These are phyloP conservation scores for Caenorhabditis sp. DNA, from an alignment of 2,888 invertebrate genomes.

Conservation along the genomic window DNA sequence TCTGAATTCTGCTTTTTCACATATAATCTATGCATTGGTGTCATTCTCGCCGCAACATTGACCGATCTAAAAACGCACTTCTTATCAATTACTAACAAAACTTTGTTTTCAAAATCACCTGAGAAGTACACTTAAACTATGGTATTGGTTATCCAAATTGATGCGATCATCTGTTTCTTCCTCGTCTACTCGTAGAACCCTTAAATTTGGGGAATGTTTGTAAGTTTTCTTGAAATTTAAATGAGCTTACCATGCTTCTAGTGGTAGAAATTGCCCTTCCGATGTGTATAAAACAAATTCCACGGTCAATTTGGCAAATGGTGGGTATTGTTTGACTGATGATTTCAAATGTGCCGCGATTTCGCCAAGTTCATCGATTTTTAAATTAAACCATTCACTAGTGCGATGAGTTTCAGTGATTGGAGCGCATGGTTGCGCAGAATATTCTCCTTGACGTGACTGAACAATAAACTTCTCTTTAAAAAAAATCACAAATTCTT, in stretches of 20 bases:
- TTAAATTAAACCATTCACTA: conserved; percentile 61
- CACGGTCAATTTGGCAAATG: conserved; percentile 36
- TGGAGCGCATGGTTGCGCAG: background rate
- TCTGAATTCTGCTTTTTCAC: conserved; percentile 85
- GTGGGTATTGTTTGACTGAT: conserved; percentile 52
- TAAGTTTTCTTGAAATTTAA: no score
- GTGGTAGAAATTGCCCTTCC: conserved; percentile 55
- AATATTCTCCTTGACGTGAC: background rate
- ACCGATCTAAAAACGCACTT: conserved; percentile 79
- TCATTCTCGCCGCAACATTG: conserved; percentile 86
- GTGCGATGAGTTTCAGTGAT: background rate
- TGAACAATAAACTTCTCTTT: background rate
- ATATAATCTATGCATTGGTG: conserved; percentile 89
- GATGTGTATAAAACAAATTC: conserved; percentile 64
- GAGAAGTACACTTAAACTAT: conserved; percentile 87
- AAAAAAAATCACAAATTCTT: no score
- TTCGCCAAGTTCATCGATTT: conserved; percentile 63
- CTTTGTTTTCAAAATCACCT: background rate
- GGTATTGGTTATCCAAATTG: conserved; percentile 77
- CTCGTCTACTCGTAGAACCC: background rate
- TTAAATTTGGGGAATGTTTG: no score
- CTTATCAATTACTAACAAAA: background rate
- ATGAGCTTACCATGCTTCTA: conserved; percentile 59
- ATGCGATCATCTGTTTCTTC: background rate
- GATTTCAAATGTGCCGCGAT: conserved; percentile 57